Evolutionary conservation across 2,113 vertebrate genomes (phyloP), one percentile per base, ranked within the genome.

Genomic region (Talpa occidentalis): DNA sequence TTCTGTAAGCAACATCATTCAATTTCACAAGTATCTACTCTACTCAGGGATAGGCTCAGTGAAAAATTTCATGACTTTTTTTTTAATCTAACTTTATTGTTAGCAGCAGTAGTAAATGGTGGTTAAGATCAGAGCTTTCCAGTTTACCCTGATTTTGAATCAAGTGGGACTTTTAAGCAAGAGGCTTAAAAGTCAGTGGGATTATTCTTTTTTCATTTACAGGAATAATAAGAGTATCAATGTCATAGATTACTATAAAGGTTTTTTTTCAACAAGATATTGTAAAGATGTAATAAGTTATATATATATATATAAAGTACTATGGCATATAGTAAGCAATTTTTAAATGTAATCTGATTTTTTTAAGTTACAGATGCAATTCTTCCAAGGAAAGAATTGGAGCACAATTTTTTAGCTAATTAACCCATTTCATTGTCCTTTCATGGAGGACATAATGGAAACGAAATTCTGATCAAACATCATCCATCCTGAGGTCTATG

Each of bases 81-180:
- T 93, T 60, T 82, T 2, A 40, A 22, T 82, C 22, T 82, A 49
- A 7, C 62, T 93, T 95, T 74, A 49, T 82, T 62, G 86, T 80
- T 37, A 79, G 47, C 66, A 56, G 7, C 4, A 42, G 28, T 56
- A 59, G 14, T 44, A 30, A 17, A 47, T 14, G 19, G 30, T 59
- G 3, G 16, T 54, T 73, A 49, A 80, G 42, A 37, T 52, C 15
- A 84, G 15, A 94, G 19, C 66, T 90, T 90, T 88, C 30, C 52
- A 52, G 37, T 91, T 88, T 70, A 32, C 19, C 30, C 6, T 67
- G 42, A 60, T 3, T 86, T 78, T 59, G 4, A 87, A 47, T 78
- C 16, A 16, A 67, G 5, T 60, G 32, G 7, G 2, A 64, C 8
- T 10, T 52, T 52, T 28, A 4, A 1, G 0, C 35, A 84, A 81